Base-by-base conservation (phyloP, 2,888 invertebrate species). In the Agrochola circellaris region DNA sequence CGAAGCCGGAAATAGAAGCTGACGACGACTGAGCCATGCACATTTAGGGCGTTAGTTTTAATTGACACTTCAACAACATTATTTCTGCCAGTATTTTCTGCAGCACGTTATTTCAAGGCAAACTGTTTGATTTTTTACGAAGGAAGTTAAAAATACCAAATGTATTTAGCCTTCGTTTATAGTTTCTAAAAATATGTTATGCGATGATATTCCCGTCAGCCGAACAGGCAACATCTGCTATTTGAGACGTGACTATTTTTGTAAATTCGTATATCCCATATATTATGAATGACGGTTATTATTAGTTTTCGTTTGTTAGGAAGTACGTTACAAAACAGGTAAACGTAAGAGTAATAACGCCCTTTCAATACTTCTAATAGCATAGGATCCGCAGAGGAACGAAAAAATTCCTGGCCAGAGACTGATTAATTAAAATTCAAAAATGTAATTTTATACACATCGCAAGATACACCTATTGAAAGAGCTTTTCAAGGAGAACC, bases 71-170 rank as follows among this genome's bases (percentile, higher is more conserved):
- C 38, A n/a, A 51, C 20, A 42, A 15, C n/a, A 26, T 45, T 79
- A 23, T 58, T 75, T 26, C 38, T 38, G 30, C 2, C 23, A 38
- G n/a, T 48, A 58, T 65, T 58, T 66, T 66, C 51, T 60, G 65
- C 54, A 73, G 38, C 30, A 45, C n/a, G 61, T 60, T 26, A 61
- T 77, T 65, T 73, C 48, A 26, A 83, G 42, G 58, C 42, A 67
- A 69, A 56, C 34, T 13, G n/a, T 54, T 64, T 13, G 20, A n/a
- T 20, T 54, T 58, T 65, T 48, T 61, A 65, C 54, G 51, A 58
- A 62, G n/a, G 51, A 67, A 71, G 77, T 81, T 82, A 82, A 77
- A 82, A 71, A 82, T 77, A 82, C 20, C 61, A 34, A 76, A 82
- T 56, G 34, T 58, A 68, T 79, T 64, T 67, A 66, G 64, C 67